Base-by-base conservation (phyloP, 2,113 vertebrate genomes). In the Zonotrichia leucophrys region DNA sequence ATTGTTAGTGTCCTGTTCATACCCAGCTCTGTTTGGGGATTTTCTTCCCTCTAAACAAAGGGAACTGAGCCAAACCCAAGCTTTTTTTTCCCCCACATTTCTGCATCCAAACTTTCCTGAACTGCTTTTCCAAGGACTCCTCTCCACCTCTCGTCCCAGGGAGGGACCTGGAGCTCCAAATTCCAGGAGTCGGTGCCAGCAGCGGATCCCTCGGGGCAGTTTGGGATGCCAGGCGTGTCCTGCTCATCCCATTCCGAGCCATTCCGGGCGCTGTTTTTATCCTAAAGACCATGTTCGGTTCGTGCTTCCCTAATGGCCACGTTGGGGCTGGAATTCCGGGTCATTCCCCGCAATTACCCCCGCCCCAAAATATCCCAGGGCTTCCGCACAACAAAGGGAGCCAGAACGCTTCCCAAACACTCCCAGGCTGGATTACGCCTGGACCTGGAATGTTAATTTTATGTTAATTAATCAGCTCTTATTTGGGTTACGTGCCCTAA, bases 251-350 rank as follows among this genome's bases (percentile, higher is more conserved):
- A 47, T 22, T 8, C 62, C 55, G 28, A 60, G 35, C 41, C 42
- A 66, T 79, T 73, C 81, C 89, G 31, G 37, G 66, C 4, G 22
- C 15, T 77, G 72, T 16, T 95, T 94, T 95, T 80, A 31, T 37
- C 15, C 76, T 63, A 28, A 91, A 83, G 31, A n/a, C 53, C 15
- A 23, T 14, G 52, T 59, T 90, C 3, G 39, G 50, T 35, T 88
- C 68, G 8, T 89, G 37, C 94, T 74, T 83, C 77, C 70, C 2
- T 94, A 92, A 95, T 95, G 89, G 72, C 22, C 80, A 82, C 30
- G 9, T 60, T 42, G 66, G 64, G 5, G 35, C 9, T 69, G 86
- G 73, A 92, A 92, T 58, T 86, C 63, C 31, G 6, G 59, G 64
- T 89, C 60, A 74, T 87, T 70, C 63, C 69, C 73, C 37, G 20